Evolutionary conservation across 2,113 vertebrate species (phyloP).

Genomic region (Dasyurus viverrinus): DNA sequence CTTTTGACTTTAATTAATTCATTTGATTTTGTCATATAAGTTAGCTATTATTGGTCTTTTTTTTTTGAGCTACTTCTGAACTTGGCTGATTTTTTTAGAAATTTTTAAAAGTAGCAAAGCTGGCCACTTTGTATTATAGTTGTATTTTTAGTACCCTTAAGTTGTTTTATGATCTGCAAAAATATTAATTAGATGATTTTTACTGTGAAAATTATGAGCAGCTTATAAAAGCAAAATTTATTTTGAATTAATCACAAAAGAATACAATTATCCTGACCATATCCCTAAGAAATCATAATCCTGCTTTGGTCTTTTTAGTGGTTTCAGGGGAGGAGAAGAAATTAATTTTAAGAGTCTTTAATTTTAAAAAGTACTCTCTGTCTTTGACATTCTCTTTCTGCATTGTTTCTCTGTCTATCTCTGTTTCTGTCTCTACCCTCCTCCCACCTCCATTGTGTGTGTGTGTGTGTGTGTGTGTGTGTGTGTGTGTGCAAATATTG

Average conservation of each 20-base stretch:
- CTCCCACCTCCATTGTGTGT: too few relatives aligned
- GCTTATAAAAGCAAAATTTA: neutral
- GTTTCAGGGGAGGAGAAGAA: neutral
- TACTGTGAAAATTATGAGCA: neutral
- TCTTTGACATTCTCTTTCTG: too few relatives aligned
- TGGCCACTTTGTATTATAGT: neutral
- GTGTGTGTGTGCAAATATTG: neutral
- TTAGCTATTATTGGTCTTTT: neutral
- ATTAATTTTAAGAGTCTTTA: neutral
- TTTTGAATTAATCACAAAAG: neutral
- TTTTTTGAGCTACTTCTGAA: conserved; percentile 22
- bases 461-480: too few relatives aligned
- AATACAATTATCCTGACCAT: neutral
- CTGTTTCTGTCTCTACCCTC: too few relatives aligned
- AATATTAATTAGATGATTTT: neutral
- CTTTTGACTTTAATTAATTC: conserved; percentile 41
- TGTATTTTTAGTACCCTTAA: neutral
- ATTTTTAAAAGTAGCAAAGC: neutral
- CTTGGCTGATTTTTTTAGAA: neutral
- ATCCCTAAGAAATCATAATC: neutral
- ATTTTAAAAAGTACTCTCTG: neutral
- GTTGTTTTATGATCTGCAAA: neutral
- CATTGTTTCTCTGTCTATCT: too few relatives aligned
- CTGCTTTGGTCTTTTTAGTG: neutral
- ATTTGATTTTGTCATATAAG: conserved; percentile 6